Percentiles rank a stretch among this genome's conserved stretches.
Evolutionary conservation across 2,888 invertebrate species (phyloP).

Genomic region (Nephrocerus scutellatus): DNA sequence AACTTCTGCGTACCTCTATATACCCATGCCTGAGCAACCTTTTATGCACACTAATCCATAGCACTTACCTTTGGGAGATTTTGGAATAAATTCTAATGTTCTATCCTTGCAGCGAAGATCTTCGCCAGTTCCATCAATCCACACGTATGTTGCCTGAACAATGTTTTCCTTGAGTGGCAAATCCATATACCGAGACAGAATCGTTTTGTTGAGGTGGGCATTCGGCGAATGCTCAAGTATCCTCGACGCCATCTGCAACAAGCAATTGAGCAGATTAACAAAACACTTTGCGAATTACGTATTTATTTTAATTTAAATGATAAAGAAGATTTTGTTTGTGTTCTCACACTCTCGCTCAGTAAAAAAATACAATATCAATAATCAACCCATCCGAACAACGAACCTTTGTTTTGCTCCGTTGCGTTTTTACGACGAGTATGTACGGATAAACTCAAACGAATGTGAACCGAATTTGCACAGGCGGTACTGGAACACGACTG

Average conservation of each 20-base stretch:
- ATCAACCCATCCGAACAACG: no score
- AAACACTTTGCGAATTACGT: not conserved
- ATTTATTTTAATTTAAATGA: not conserved
- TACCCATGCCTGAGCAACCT: no score
- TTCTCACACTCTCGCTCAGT: not conserved
- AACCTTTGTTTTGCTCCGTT: no score
- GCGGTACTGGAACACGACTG: conserved; percentile 45
- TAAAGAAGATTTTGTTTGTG: not conserved
- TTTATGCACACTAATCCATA: no score
- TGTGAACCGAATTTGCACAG: conserved; percentile 34
- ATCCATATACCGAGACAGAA: conserved; percentile 65
- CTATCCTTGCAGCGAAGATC: conserved; percentile 80
- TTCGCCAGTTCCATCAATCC: conserved; percentile 92
- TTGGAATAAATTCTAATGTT: conserved; percentile 76
- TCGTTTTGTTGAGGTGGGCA: conserved; percentile 70
- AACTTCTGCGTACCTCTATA: no score
- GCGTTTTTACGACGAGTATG: no score
- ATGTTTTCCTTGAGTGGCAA: conserved; percentile 71
- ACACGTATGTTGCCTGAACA: conserved; percentile 82
- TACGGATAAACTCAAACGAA: no score
- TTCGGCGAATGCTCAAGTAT: conserved; percentile 70
- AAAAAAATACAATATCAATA: no score
- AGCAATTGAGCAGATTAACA: conserved; percentile 5
- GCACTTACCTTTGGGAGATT: conserved; percentile 62
- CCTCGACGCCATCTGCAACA: conserved; percentile 43